Conservation (phyloP, 2,797 vertebrate genomes). For the Acanthurus leucopareius region DNA sequence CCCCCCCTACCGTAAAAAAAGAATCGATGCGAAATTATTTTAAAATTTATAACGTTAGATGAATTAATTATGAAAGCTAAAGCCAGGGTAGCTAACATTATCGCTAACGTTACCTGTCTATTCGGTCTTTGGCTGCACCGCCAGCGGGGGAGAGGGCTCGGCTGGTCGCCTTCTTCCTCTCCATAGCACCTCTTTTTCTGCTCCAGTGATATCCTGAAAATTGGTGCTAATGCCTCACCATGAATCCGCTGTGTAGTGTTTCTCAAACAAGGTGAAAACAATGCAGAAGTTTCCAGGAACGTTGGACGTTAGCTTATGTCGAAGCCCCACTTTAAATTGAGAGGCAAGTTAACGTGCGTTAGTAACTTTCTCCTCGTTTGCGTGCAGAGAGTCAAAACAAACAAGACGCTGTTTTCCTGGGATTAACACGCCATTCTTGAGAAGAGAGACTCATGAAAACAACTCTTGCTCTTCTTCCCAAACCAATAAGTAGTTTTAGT, state of each 20-base stretch:
- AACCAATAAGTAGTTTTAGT: neutral
- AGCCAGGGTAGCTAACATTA: constrained; percentile 32
- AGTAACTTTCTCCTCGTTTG: constrained; percentile 62
- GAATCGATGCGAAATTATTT: no score
- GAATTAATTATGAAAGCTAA: neutral
- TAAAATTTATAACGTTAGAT: neutral
- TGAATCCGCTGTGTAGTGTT: neutral
- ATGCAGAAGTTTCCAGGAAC: no score
- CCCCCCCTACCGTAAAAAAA: no score
- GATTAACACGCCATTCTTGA: constrained; percentile 28
- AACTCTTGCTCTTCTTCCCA: no score
- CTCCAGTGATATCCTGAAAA: constrained; percentile 20
- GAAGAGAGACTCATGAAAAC: neutral
- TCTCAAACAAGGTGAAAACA: neutral
- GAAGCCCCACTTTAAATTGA: neutral
- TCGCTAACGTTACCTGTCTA: constrained; percentile 77
- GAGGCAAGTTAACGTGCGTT: constrained; percentile 5
- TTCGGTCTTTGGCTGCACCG: constrained; percentile 65
- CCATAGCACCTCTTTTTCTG: constrained; percentile 63
- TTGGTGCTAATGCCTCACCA: constrained; percentile 1
- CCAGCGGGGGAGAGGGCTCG: constrained; percentile 16
- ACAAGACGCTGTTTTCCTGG: constrained; percentile 17
- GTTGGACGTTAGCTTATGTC: no score
- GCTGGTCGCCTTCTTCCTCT: constrained; percentile 55
- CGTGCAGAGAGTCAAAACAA: neutral